These are phyloP conservation scores for Echinops telfairi DNA, from an alignment of 2,113 vertebrate species.

Conservation along the genomic window DNA sequence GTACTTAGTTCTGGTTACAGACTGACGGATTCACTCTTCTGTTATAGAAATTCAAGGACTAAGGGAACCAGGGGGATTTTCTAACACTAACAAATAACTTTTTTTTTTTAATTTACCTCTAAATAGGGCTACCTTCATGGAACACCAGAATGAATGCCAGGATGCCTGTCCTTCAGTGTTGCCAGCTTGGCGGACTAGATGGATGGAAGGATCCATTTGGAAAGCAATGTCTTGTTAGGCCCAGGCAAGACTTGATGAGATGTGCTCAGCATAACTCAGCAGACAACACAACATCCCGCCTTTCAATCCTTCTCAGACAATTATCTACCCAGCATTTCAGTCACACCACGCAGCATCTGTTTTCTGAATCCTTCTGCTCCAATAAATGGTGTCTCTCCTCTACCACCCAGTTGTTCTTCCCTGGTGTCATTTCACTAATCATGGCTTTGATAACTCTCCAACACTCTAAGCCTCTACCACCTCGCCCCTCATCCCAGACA, in stretches of 20 bases:
- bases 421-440: not conserved
- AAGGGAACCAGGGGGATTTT: not conserved
- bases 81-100: not conserved
- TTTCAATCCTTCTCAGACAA: not conserved
- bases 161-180: not conserved
- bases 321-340: not conserved
- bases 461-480: not conserved
- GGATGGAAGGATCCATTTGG: not conserved
- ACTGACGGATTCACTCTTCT: slow-evolving; percentile 1
- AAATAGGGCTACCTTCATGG: not conserved
- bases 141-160: not conserved
- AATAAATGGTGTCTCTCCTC: not conserved
- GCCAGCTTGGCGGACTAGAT: not conserved
- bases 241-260: not conserved
- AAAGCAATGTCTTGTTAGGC: not conserved
- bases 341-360: not conserved
- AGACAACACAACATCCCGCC: not conserved
- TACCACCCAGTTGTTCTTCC: not conserved
- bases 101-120: not conserved
- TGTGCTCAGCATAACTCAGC: not conserved
- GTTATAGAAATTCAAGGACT: slow-evolving; percentile 12
- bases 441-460: not conserved
- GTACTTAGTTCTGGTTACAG: not conserved
- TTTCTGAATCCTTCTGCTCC: not conserved
- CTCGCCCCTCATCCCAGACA: no score